phyloP scores from a whole-genome alignment of 2,113 vertebrate species.

The Mirounga angustirostris region DNA sequence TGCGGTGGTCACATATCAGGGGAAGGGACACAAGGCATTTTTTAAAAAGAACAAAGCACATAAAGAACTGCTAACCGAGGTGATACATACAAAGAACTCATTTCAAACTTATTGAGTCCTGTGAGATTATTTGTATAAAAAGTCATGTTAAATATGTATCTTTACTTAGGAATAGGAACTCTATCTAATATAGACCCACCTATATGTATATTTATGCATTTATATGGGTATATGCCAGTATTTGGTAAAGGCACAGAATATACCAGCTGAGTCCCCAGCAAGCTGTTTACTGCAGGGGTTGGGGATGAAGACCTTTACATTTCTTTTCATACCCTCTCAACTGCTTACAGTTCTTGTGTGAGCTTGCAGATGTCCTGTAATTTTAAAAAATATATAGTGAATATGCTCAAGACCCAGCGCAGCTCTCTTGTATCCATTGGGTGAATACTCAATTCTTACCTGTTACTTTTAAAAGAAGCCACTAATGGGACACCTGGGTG shows the following conservation, averaged over 20 bases:
- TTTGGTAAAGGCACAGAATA: not conserved
- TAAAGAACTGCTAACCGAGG: not conserved
- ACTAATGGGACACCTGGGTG: not conserved
- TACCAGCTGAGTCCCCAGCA: too few relatives aligned
- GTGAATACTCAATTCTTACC: not conserved
- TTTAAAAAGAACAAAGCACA: not conserved
- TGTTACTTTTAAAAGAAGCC: not conserved
- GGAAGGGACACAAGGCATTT: not conserved
- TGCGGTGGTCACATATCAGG: fast-evolving
- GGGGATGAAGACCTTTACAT: fast-evolving
- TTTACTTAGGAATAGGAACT: not conserved
- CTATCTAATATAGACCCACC: fast-evolving
- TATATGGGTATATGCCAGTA: fast-evolving
- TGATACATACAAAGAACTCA: not conserved
- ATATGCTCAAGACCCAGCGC: not conserved
- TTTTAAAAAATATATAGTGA: not conserved
- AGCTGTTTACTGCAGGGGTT: not conserved
- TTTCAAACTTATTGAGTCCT: not conserved
- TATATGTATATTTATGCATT: fast-evolving
- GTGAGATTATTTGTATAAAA: not conserved
- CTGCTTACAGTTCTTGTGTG: not conserved
- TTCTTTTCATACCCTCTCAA: fast-evolving
- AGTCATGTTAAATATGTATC: not conserved
- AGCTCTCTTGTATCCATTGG: not conserved
- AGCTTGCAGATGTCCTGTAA: not conserved